Evolutionary conservation across 1,140 invertebrate genomes (phyloP).

Genomic region (Papilio polyxenes): DNA sequence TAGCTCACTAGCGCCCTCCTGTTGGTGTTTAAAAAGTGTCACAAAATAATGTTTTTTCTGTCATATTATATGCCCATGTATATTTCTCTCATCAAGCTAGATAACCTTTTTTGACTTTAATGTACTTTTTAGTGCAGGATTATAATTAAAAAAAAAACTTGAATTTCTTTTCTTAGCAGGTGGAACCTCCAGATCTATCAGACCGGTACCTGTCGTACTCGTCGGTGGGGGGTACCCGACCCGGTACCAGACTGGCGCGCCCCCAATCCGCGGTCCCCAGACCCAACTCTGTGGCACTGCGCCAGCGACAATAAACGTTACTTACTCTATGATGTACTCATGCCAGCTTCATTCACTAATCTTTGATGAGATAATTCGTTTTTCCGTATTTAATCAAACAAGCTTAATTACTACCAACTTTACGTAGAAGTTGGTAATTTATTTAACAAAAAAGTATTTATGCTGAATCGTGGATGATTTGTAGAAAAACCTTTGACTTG

Average conservation of each 20-base stretch:
- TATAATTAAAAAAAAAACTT: neutral
- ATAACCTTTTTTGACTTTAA: too few relatives aligned
- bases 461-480: neutral
- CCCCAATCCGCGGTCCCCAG: constrained; percentile 65
- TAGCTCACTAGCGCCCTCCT: too few relatives aligned
- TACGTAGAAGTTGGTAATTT: neutral
- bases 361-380: neutral
- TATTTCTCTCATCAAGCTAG: too few relatives aligned
- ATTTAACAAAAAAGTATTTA: neutral
- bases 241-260: constrained; percentile 52
- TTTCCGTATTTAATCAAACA: neutral
- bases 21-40: too few relatives aligned
- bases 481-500: neutral
- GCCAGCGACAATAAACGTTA: constrained; percentile 53
- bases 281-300: constrained; percentile 56
- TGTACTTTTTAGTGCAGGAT: neutral
- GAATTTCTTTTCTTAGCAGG: constrained; percentile 45
- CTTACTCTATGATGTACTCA: neutral
- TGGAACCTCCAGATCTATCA: constrained; percentile 67
- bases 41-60: too few relatives aligned
- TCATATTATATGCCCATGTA: too few relatives aligned
- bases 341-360: neutral
- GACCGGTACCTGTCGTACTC: constrained; percentile 66
- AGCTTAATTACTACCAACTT: constrained; percentile 1
- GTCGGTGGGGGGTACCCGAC: constrained; percentile 44